Base-by-base conservation (phyloP, 1,140 invertebrate species). In the Zaprionus gabonicus region DNA sequence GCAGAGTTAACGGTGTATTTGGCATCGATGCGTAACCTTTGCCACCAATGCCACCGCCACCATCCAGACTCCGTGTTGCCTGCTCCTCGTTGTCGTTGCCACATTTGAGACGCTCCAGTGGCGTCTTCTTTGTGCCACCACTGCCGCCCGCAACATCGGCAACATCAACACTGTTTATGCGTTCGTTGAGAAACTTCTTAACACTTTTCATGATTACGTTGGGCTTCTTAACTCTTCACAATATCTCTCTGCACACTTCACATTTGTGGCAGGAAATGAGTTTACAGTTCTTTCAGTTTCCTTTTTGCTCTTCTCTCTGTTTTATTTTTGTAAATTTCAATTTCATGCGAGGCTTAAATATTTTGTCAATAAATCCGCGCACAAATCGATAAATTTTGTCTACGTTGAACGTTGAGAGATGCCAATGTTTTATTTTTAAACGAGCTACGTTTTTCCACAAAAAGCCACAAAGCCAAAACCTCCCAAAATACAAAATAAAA, bases 141-240 rank as follows among this genome's bases (percentile, higher is more conserved):
- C 31, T 87, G 28, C 62, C 55, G 41, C 25, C 41, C 12, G 55
- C 74, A 60, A 58, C 74, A 58, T 91, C 84, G 53, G 76, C 68
- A 12, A 68, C 84, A 31, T 92, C 91, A 44, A 92, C 73, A 70
- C 91, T 92, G 59, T 87, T 91, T 60, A 92, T 91, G 58, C 91
- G 92, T 51, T 92, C 91, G 56, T 78, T 91, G 51, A 92, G 78
- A 76, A 92, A 92, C 66, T 92, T 92, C 66, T 91, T 92, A 6
- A 92, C 91, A 76, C 91, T 92, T 63, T 91, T 92, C 91, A 92
- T 92, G 49, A 36, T 65, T 25, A 34, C 46, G 46, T 25, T 74
- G 17, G 6, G 2, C 28, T 57, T 57, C 2, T 46, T 69, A 20
- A 27, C 20, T 13, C 20, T 38, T 36, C 65, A 49, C 46, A 36